Evolutionary conservation across 2,797 vertebrate genomes (phyloP).

Genomic region (Dryobates pubescens): DNA sequence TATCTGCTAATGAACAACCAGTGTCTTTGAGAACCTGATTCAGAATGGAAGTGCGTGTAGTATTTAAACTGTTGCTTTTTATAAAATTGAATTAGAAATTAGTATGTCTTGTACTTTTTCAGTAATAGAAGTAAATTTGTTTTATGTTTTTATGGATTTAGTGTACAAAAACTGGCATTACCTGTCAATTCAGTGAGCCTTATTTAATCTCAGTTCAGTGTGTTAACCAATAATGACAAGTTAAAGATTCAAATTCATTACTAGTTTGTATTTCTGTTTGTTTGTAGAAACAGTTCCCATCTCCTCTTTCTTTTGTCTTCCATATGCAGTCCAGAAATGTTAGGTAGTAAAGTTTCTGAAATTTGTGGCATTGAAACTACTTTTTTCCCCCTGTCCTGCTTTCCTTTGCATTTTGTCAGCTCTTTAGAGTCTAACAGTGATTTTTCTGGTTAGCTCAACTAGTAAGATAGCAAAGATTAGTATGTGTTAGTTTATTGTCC

Average conservation of each 20-base stretch:
- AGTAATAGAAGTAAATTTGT: not conserved
- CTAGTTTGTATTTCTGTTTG: not conserved
- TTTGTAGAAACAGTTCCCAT: not conserved
- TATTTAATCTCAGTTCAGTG: not conserved
- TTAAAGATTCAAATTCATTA: not conserved
- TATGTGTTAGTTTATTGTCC: not conserved
- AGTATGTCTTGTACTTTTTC: not conserved
- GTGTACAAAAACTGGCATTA: not conserved
- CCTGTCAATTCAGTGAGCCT: not conserved
- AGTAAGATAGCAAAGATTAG: not conserved
- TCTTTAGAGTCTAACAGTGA: not conserved
- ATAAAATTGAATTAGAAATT: not conserved
- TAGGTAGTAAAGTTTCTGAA: not conserved
- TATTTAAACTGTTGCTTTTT: not conserved
- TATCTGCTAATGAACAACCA: not conserved
- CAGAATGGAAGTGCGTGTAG: not conserved
- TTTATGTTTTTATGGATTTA: not conserved
- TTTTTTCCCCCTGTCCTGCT: fast-evolving
- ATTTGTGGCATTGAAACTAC: not conserved
- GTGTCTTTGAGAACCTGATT: not conserved
- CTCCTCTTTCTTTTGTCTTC: not conserved
- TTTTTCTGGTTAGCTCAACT: not conserved
- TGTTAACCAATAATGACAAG: not conserved
- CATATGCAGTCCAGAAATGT: not conserved
- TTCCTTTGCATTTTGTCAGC: not conserved